phyloP scores from a whole-genome alignment of 2,888 invertebrate genomes.

The Heliothis peltigera region DNA sequence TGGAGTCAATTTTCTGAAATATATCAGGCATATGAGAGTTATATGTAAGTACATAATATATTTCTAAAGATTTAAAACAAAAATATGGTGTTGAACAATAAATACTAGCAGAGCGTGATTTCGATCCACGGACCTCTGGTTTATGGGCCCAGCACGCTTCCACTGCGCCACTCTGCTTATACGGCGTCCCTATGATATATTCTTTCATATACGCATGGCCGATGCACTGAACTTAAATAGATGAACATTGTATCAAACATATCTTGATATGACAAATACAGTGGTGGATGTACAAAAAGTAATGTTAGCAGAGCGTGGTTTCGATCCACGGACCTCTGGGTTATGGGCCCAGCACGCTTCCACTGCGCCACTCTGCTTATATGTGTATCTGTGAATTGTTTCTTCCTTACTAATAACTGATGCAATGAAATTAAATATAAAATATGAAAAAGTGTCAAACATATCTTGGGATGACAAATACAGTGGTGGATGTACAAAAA shows the following conservation, averaged over 20 bases:
- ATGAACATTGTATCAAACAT: too few species aligned
- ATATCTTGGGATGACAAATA: neutral
- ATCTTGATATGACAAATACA: neutral
- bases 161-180: conserved; percentile 94
- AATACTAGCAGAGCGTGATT: conserved; percentile 93
- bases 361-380: conserved; percentile 96
- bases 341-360: conserved; percentile 96
- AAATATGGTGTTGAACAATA: neutral
- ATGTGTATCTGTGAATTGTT: neutral
- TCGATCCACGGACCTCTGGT: conserved; percentile 97
- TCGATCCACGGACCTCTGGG: conserved; percentile 98
- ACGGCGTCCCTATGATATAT: neutral
- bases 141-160: conserved; percentile 95
- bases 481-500: conserved; percentile 12
- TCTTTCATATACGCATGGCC: neutral
- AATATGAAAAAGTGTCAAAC: too few species aligned
- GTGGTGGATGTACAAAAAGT: conserved; percentile 8
- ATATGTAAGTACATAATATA: too few species aligned
- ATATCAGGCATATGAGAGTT: too few species aligned
- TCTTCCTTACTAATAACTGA: neutral
- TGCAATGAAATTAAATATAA: neutral
- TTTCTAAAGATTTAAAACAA: neutral
- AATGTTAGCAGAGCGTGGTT: conserved; percentile 84
- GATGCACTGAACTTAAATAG: neutral
- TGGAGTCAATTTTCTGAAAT: too few species aligned